A percentile compares a stretch with the other conserved stretches of the same genome.
Evolutionary conservation across 2,888 invertebrate genomes (phyloP).

Genomic region (Hemaris fuciformis): DNA sequence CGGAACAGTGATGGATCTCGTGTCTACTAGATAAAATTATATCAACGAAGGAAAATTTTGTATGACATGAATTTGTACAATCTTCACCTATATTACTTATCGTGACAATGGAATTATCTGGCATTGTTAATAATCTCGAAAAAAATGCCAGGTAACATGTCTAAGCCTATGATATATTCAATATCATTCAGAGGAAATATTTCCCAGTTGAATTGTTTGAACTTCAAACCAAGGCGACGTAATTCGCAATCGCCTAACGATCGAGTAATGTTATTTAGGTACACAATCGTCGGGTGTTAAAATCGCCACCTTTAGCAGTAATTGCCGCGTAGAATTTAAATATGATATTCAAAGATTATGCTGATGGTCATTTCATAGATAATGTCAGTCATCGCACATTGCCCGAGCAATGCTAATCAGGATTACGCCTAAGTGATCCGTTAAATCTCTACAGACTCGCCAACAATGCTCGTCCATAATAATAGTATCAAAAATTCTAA

Average conservation of each 20-base stretch:
- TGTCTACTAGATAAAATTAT: constrained; percentile 15
- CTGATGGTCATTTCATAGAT: background rate
- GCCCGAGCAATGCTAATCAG: background rate
- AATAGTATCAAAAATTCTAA: background rate
- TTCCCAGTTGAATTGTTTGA: background rate
- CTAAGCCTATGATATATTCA: background rate
- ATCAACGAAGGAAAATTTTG: constrained; percentile 16
- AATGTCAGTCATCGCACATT: background rate
- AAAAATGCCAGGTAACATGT: background rate
- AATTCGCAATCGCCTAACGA: background rate
- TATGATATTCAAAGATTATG: background rate
- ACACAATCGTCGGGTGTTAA: background rate
- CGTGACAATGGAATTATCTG: constrained; percentile 1
- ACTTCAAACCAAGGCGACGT: background rate
- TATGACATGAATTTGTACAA: constrained; percentile 16
- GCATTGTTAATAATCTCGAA: background rate
- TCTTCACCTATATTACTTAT: constrained; percentile 13
- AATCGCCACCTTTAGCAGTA: too few relatives aligned
- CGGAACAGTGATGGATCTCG: constrained; percentile 16
- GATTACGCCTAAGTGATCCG: background rate
- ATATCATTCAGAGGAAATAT: background rate
- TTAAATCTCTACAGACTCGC: background rate
- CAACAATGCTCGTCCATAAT: background rate
- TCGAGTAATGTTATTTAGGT: background rate
- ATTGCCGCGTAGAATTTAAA: background rate